Percentiles rank a stretch among this genome's conserved stretches.
phyloP scores from a whole-genome alignment of 1,140 invertebrate species.

The Paraescarpia echinospica region DNA sequence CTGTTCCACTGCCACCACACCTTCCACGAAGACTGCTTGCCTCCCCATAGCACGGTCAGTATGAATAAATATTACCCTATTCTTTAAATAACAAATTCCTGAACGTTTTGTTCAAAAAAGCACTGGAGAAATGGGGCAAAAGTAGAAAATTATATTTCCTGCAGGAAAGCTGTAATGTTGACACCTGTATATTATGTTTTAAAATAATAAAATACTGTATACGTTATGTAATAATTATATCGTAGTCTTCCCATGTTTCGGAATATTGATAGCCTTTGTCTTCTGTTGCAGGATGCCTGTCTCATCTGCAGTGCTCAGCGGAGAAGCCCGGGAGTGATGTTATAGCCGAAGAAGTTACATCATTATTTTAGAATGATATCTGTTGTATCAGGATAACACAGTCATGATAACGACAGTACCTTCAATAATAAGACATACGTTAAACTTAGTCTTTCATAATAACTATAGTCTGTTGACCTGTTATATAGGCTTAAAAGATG shows the following conservation, averaged over 20 bases:
- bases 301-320: constrained; percentile 49
- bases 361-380: background rate
- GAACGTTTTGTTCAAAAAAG: background rate
- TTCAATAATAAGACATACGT: too few relatives aligned
- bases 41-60: constrained; percentile 33
- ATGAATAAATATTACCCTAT: background rate
- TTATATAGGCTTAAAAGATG: too few relatives aligned
- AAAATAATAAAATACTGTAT: too few relatives aligned
- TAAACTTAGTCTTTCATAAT: too few relatives aligned
- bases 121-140: background rate
- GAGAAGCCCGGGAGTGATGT: constrained; percentile 39
- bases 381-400: too few relatives aligned
- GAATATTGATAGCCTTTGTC: constrained; percentile 15
- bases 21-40: constrained; percentile 83
- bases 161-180: background rate
- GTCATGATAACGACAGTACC: too few relatives aligned
- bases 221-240: too few relatives aligned
- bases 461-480: too few relatives aligned
- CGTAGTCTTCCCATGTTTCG: background rate
- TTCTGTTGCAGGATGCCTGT: constrained; percentile 45
- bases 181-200: too few relatives aligned
- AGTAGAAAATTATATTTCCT: background rate
- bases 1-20: constrained; percentile 88
- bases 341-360: background rate
- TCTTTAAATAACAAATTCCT: background rate